phyloP scores from a whole-genome alignment of 2,888 invertebrate genomes.

The Ernsta delagoae region DNA sequence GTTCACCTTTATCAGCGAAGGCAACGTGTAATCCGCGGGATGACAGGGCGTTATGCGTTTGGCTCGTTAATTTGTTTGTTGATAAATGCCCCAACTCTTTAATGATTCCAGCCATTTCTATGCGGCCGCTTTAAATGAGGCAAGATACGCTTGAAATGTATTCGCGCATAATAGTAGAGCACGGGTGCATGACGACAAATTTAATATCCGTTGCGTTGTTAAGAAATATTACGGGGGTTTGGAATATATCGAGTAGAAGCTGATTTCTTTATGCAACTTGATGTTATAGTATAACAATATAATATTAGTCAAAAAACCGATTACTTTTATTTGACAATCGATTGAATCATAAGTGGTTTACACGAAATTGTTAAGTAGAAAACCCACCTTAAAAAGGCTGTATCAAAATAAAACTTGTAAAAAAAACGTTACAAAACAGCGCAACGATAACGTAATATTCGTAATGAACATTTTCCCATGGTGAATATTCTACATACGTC shows the following conservation, averaged over 20 bases:
- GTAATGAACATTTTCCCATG: constrained; percentile 54
- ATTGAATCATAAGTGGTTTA: too few species aligned
- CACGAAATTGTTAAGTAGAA: too few species aligned
- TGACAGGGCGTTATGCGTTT: constrained; percentile 28
- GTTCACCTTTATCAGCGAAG: constrained; percentile 19
- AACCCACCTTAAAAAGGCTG: background rate
- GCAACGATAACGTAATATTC: constrained; percentile 41
- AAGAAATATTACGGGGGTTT: constrained; percentile 1
- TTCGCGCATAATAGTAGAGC: background rate
- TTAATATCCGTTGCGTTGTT: background rate
- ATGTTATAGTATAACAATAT: too few species aligned
- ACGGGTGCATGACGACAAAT: background rate
- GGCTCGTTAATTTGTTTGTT: constrained; percentile 35
- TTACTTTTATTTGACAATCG: too few species aligned
- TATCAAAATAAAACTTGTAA: constrained; percentile 5
- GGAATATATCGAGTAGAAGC: background rate
- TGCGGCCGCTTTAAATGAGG: constrained; percentile 20
- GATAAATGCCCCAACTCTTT: constrained; percentile 28
- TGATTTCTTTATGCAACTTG: too few species aligned
- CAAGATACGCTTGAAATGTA: constrained; percentile 29
- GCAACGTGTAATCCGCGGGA: constrained; percentile 28
- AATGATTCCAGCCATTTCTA: constrained; percentile 29
- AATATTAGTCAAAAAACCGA: too few species aligned
- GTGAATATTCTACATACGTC: constrained; percentile 64
- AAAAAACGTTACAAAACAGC: constrained; percentile 9